Evolutionary conservation across 1,140 invertebrate genomes (phyloP), one percentile per base, ranked within the genome.

Genomic region (Drosophila persimilis): DNA sequence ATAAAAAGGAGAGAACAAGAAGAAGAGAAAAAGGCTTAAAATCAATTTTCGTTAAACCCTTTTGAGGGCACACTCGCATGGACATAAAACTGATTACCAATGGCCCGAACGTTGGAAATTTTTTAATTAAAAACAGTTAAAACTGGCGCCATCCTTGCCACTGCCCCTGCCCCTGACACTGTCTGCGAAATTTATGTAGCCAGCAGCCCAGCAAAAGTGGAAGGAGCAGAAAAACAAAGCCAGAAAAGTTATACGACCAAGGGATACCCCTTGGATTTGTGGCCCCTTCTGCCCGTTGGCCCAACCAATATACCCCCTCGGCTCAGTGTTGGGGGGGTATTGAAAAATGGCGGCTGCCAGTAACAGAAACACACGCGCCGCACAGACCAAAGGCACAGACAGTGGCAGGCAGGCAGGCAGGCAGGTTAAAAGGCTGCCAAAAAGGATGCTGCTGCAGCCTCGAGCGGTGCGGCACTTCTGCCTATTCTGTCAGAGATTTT

Each of bases 71-170:
- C 50, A 31, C 13, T 51, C 39, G 9, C 47, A 57, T n/a, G 8
- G 22, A 48, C 48, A 56, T 60, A 31, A 41, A 77, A 62, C 58
- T 73, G 67, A 77, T 77, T 86, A 85, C 74, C 77, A 80, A 80
- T 69, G 61, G 45, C 47, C 51, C 24, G 47, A 65, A 52, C 54
- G 44, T 41, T 67, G 67, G 29, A 73, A 63, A 53, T 63, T 66
- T 85, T 81, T 83, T 88, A 88, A 86, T 86, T 86, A 86, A 86
- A 85, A 88, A 78, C 73, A 61, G 83, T 88, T 86, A 78, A 88
- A 88, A 65, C 52, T 64, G 78, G 74, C 66, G 72, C 71, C 61
- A 76, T 45, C 63, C 41, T 52, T 48, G 53, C 29, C 22, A 24
- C 47, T 13, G 35, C 24, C 24, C 3, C 24, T 26, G 24, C 24